These are phyloP conservation scores for Smithornis capensis DNA, from an alignment of 2,113 vertebrate species.

Conservation along the genomic window DNA sequence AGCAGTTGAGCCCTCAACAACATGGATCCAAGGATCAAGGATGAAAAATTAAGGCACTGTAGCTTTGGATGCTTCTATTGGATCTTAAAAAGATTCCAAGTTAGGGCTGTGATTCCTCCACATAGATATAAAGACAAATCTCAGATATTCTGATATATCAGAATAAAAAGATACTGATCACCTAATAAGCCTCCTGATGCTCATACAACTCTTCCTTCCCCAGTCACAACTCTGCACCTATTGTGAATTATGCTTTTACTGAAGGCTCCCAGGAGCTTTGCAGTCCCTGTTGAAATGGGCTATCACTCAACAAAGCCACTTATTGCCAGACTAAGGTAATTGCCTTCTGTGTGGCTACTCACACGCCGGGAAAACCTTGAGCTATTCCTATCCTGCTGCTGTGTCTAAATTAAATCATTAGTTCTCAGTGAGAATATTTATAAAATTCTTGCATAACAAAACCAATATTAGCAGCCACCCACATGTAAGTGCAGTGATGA, in stretches of 20 bases:
- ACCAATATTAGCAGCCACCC: neutral
- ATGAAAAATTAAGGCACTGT: neutral
- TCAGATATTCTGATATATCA: too few species aligned
- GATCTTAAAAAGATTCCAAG: neutral
- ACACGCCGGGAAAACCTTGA: neutral
- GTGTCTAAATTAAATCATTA: slow-evolving; percentile 4
- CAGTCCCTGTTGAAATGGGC: neutral
- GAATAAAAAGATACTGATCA: neutral
- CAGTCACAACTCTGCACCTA: neutral
- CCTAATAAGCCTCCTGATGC: neutral
- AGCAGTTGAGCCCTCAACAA: neutral
- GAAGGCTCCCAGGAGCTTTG: neutral
- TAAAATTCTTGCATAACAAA: slow-evolving; percentile 32
- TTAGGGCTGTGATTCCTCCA: neutral
- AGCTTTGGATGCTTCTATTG: neutral
- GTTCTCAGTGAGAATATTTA: slow-evolving; percentile 19
- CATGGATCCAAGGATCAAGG: neutral
- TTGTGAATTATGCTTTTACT: neutral
- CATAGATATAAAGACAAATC: too few species aligned
- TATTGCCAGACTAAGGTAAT: neutral
- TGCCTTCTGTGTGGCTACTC: neutral
- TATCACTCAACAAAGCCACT: neutral
- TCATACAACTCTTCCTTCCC: neutral
- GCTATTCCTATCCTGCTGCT: neutral
- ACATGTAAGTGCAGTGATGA: neutral